Base-by-base conservation (phyloP, 2,113 vertebrate genomes). In the Microtus oregoni region DNA sequence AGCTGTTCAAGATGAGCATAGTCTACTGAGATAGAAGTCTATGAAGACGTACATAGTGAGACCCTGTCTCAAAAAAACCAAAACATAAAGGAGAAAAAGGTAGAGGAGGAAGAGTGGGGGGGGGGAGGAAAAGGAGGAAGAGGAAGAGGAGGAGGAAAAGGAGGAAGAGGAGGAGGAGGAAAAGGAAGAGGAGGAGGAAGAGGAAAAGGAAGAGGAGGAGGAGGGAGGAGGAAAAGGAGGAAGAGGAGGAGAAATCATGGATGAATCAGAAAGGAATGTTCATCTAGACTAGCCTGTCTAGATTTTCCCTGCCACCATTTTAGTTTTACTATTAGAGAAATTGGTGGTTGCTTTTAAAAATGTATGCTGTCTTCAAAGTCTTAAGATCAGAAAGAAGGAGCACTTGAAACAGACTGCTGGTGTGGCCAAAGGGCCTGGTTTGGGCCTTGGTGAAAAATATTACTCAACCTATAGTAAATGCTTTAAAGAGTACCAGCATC, bases 241-340 rank as follows among this genome's bases (percentile, higher is more conserved):
- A 28, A 13, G 13, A 47, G 7, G 28, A 77, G 28, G 38, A 26
- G 14, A 0, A 52, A 8, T 8, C 26, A 32, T 30, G 0, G 5
- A 50, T 55, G 7, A 35, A 50, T 47, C 89, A 63, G 67, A 94
- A 97, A 97, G 78, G 75, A 97, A 72, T 94, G 65, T 92, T 92
- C 86, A 67, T 72, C 50, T 41, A 81, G 41, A 89, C 96, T 72
- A 78, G 55, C 55, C 55, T 58, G 55, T 58, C 55, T 58, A 58
- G 55, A 58, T 58, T 89, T 86, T 70, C 96, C 83, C 90, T 96
- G 95, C 96, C 20, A 28, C 85, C 98, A 91, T 78, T 98, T 89
- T 94, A 98, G 97, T 98, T 98, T 98, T 98, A 98, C 98, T 98
- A 96, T 87, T 81, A 97, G 94, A 95, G 91, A 95, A 98, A 98